A percentile compares a stretch with the other conserved stretches of the same genome.
Conservation (phyloP, 2,797 vertebrate genomes). For the Cuculus canorus region DNA sequence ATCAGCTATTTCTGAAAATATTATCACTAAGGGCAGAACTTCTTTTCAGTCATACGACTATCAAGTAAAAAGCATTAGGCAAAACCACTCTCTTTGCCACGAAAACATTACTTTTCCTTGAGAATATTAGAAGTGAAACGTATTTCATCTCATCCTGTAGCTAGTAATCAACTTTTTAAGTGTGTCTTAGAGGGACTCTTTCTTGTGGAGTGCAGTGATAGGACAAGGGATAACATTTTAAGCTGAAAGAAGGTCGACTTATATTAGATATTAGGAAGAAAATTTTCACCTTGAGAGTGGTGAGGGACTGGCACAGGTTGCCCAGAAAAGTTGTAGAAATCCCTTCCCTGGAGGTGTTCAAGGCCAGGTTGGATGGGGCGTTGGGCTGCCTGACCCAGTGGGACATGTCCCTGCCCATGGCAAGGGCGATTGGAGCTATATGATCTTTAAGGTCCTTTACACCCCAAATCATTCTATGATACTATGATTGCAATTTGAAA, state of each 20-base stretch:
- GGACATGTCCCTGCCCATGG: neutral
- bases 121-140: neutral
- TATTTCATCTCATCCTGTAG: neutral
- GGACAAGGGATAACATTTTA: no score
- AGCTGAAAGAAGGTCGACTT: neutral
- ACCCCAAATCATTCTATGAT: neutral
- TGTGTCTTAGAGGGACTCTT: no score
- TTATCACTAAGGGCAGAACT: neutral
- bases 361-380: fast-evolving
- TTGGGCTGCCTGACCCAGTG: neutral
- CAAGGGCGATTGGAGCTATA: neutral
- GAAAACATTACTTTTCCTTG: neutral
- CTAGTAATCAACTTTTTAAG: neutral
- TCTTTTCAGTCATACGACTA: neutral
- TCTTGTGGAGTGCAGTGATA: no score
- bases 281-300: neutral
- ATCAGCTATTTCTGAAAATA: neutral
- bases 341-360: neutral
- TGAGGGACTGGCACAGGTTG: neutral
- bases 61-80: neutral
- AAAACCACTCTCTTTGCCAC: neutral
- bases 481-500: neutral
- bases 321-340: neutral
- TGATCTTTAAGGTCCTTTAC: neutral
- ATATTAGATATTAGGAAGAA: neutral